phyloP scores from a whole-genome alignment of 2,888 invertebrate species.

The Lepidonotus clava region DNA sequence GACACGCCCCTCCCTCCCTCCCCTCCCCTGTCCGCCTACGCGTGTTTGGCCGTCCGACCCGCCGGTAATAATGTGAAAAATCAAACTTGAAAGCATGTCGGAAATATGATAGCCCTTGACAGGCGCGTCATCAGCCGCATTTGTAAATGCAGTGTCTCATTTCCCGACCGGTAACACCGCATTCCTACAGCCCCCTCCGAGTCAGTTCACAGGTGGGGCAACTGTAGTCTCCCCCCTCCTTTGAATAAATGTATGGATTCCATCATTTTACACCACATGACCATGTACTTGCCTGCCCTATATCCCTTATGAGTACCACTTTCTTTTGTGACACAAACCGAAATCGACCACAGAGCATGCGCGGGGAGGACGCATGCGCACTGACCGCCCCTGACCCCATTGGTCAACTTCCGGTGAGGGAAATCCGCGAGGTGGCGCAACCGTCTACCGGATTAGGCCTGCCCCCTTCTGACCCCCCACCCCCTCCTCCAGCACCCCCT shows the following conservation, averaged over 20 bases:
- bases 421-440: conserved; percentile 43
- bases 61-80: conserved; percentile 37
- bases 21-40: neutral
- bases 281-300: too few relatives aligned
- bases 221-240: neutral
- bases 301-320: too few relatives aligned
- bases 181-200: neutral
- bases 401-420: conserved; percentile 22
- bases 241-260: neutral
- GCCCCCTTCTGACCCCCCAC: neutral
- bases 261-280: too few relatives aligned
- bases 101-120: conserved; percentile 8
- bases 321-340: too few relatives aligned
- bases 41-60: conserved; percentile 21
- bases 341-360: too few relatives aligned
- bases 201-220: neutral
- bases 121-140: neutral
- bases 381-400: too few relatives aligned
- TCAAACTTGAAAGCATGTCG: conserved; percentile 38
- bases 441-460: neutral
- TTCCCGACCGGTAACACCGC: neutral
- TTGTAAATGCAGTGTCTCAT: conserved; percentile 27
- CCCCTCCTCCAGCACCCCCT: neutral
- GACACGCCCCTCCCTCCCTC: neutral
- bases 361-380: too few relatives aligned